Conservation (phyloP, 92 coral and sea anemone species). For the Isaurus tuberculatus region DNA sequence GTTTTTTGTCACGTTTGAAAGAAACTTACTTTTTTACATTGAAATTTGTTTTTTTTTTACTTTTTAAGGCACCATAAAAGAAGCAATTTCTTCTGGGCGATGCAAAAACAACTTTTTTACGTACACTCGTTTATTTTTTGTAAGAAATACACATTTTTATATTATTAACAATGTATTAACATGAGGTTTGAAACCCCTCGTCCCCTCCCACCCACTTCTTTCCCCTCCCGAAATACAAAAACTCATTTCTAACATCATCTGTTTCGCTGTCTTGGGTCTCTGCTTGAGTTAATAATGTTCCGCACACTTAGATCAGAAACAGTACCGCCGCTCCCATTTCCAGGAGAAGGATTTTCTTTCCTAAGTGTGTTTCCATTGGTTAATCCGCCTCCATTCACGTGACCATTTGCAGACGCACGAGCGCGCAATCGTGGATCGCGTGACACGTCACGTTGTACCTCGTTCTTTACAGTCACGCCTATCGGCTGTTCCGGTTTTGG, state of each 20-base stretch:
- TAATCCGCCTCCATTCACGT: conserved; percentile 55
- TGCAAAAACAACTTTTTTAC: too few species aligned
- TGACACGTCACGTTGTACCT: conserved; percentile 71
- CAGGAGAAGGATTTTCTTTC: conserved; percentile 39
- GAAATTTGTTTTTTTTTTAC: too few species aligned
- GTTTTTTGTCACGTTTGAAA: too few species aligned
- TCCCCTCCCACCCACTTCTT: not conserved
- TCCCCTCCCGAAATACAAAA: not conserved
- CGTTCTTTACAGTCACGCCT: conserved; percentile 55
- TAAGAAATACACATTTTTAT: not conserved
- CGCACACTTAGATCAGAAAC: conserved; percentile 66
- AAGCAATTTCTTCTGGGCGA: too few species aligned
- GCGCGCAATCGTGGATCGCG: conserved; percentile 92
- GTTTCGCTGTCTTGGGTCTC: conserved; percentile 96
- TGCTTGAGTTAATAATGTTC: conserved; percentile 89
- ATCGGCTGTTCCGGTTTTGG: conserved; percentile 68
- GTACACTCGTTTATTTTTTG: conserved; percentile 29
- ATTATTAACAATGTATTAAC: conserved; percentile 24
- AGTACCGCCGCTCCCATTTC: conserved; percentile 51
- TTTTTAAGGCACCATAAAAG: too few species aligned
- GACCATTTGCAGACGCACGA: conserved; percentile 60
- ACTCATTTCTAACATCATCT: conserved; percentile 39
- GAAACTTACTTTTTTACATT: too few species aligned
- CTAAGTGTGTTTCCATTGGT: conserved; percentile 61
- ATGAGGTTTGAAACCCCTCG: not conserved